Base-by-base conservation (phyloP, 1,140 invertebrate genomes). In the Sarcophaga bullata region DNA sequence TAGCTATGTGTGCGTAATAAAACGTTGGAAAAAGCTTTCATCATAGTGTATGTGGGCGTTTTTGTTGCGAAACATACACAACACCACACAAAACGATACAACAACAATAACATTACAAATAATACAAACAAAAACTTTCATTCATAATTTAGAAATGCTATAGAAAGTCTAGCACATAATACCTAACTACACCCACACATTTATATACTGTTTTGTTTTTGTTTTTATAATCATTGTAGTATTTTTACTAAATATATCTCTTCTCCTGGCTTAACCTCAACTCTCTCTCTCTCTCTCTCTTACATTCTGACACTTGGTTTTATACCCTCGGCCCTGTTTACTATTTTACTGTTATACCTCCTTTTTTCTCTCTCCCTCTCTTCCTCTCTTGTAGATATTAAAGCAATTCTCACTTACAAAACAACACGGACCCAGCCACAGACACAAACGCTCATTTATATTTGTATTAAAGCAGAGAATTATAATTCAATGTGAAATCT, bases 21-120 rank as follows among this genome's bases (percentile, higher is more conserved):
- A 19, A 72, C 19, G 62, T n/a, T 73, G 81, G 58, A 48, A 19
- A 49, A 62, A 15, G 76, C 19, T 49, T 25, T 76, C 25, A 19
- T 73, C n/a, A 9, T 17, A 80, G 48, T 50, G 17, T 52, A 75
- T 76, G 87, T 89, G 87, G 86, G 87, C 85, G 82, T 89, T 89
- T 89, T 76, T 46, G 73, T 48, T n/a, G 17, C 73, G 13, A 75
- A 7, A 76, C 73, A 48, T 48, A 58, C 54, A n/a, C 15, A 4
- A 13, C 13, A 58, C 54, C n/a, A 37, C 25, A 58, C 54, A 58
- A 0, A n/a, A n/a, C 7, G 7, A 58, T 7, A 58, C 50, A 58
- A n/a, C 54, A 58, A 58, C 54, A 58, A 58, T 73, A 73, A 25
- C 10, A 15, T 8, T 1, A 19, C 62, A 19, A 17, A 11, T 25